Percentiles rank a stretch among this genome's conserved stretches.
Evolutionary conservation across 2,888 invertebrate genomes (phyloP).

Genomic region (Spodoptera exigua): DNA sequence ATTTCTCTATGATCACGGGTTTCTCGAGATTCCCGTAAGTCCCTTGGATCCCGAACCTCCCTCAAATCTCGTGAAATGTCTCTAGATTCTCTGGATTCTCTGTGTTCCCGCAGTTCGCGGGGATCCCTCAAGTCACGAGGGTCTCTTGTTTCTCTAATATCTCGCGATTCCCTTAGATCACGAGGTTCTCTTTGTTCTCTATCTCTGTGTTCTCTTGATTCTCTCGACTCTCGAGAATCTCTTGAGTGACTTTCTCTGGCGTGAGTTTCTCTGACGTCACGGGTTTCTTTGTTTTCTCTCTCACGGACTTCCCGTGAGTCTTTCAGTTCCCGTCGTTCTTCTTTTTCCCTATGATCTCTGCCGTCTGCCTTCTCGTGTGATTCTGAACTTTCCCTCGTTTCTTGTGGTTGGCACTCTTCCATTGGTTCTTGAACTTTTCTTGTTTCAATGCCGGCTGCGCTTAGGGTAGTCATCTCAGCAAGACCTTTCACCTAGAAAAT

Average conservation of each 20-base stretch:
- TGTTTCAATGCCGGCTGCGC: conserved; percentile 89
- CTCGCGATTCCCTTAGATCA: conserved; percentile 71
- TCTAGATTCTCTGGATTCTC: conserved; percentile 73
- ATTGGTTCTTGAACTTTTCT: conserved; percentile 86
- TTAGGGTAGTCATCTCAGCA: conserved; percentile 97
- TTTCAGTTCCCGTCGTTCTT: conserved; percentile 78
- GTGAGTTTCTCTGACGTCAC: conserved; percentile 67
- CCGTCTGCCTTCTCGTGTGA: conserved; percentile 76
- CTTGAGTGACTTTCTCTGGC: conserved; percentile 73
- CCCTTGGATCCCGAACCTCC: conserved; percentile 71
- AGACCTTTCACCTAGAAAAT: conserved; percentile 93
- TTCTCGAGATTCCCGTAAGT: conserved; percentile 77
- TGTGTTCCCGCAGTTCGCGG: conserved; percentile 69
- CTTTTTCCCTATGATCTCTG: conserved; percentile 78
- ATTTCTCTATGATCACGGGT: conserved; percentile 77
- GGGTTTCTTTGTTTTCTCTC: conserved; percentile 78
- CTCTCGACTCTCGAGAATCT: conserved; percentile 79
- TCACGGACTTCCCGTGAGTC: conserved; percentile 76
- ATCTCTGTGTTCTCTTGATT: conserved; percentile 70
- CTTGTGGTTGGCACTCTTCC: conserved; percentile 84
- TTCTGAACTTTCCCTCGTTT: conserved; percentile 76
- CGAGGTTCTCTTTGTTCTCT: conserved; percentile 78
- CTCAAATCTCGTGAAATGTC: conserved; percentile 72
- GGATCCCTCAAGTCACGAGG: conserved; percentile 75
- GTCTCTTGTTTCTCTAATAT: conserved; percentile 78